Conservation (phyloP, 2,797 vertebrate genomes). For the Manis javanica region DNA sequence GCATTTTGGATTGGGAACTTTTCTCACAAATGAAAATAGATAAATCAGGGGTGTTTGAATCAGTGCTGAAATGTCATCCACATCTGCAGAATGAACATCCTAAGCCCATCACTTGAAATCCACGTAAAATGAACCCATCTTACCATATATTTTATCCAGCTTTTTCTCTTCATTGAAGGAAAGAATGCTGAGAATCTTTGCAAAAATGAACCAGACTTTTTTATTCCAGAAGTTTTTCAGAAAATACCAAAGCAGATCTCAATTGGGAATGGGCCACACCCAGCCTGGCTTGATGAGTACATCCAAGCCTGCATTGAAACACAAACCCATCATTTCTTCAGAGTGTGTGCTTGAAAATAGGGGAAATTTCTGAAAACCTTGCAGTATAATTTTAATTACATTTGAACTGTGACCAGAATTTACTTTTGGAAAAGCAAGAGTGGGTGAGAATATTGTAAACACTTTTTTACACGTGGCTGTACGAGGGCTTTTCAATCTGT, state of each 20-base stretch:
- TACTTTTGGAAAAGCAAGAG: background rate
- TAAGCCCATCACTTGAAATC: constrained; percentile 5
- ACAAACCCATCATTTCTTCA: background rate
- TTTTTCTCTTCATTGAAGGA: constrained; percentile 53
- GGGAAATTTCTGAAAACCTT: background rate
- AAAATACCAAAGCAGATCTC: constrained; percentile 35
- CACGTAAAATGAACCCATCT: background rate
- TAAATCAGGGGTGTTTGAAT: constrained; percentile 56
- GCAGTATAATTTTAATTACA: background rate
- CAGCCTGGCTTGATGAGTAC: constrained; percentile 2
- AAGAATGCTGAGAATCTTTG: constrained; percentile 31
- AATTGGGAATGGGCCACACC: background rate
- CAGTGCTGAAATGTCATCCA: constrained; percentile 44
- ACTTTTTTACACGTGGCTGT: background rate
- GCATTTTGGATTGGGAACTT: constrained; percentile 57
- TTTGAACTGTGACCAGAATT: constrained; percentile 16
- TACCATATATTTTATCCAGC: background rate
- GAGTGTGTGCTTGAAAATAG: constrained; percentile 36
- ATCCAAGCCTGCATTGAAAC: background rate
- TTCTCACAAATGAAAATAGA: constrained; percentile 59
- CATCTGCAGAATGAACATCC: constrained; percentile 14
- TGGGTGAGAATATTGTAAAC: background rate
- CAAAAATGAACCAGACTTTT: background rate
- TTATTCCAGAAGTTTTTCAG: background rate
- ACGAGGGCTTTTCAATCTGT: background rate